Evolutionary conservation across 2,113 vertebrate genomes (phyloP).

Genomic region (Pimephales promelas): DNA sequence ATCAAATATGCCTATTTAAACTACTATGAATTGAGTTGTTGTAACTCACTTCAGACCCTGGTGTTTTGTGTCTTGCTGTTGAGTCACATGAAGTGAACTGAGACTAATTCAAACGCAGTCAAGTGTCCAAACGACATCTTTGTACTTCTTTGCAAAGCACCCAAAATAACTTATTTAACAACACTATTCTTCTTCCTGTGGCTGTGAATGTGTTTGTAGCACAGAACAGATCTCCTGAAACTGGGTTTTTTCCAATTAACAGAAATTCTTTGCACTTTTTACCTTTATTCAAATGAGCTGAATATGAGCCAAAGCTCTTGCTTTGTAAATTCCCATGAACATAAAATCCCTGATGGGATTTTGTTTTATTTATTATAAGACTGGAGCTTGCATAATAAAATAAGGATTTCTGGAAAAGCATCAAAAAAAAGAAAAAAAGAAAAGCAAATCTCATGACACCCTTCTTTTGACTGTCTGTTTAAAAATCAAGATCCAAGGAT

Average conservation of each 20-base stretch:
- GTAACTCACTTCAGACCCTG: background rate
- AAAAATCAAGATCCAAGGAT: constrained; percentile 1
- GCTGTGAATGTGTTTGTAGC: background rate
- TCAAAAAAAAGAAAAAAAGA: background rate
- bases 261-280: background rate
- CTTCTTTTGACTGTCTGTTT: background rate
- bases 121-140: background rate
- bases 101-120: background rate
- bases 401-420: background rate
- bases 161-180: background rate
- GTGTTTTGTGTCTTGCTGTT: background rate
- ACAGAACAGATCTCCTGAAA: background rate
- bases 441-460: background rate
- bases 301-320: background rate
- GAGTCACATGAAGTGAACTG: background rate
- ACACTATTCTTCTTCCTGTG: constrained; percentile 1
- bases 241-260: background rate
- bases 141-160: background rate
- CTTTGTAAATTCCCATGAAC: background rate
- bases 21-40: background rate
- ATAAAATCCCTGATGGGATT: constrained; percentile 5
- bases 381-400: background rate
- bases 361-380: constrained; percentile 20
- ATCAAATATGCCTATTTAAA: no score
- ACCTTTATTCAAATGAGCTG: constrained; percentile 7